These are phyloP conservation scores for Uloborus diversus DNA, from an alignment of 1,140 invertebrate genomes.

Conservation along the genomic window DNA sequence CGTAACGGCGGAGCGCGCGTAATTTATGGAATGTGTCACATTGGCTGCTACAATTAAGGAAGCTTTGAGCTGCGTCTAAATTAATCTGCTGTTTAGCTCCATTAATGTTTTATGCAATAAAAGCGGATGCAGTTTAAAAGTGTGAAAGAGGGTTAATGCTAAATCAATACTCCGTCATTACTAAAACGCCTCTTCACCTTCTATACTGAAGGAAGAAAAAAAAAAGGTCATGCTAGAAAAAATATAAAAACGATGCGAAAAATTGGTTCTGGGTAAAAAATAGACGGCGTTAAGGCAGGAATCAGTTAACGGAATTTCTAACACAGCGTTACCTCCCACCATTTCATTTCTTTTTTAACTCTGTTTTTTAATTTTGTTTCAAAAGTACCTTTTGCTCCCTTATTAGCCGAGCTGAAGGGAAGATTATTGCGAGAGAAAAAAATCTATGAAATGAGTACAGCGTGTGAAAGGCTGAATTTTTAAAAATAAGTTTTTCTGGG, in stretches of 20 bases:
- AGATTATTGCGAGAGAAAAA: no score
- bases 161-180: slow-evolving; percentile 54
- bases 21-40: slow-evolving; percentile 56
- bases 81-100: slow-evolving; percentile 56
- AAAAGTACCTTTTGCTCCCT: no score
- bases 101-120: slow-evolving; percentile 57
- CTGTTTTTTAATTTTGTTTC: slow-evolving; percentile 46
- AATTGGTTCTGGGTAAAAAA: slow-evolving; percentile 50
- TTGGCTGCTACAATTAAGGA: slow-evolving; percentile 54
- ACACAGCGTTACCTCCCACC: neutral
- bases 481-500: no score
- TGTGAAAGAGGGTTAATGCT: slow-evolving; percentile 54
- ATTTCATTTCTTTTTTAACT: slow-evolving; percentile 20
- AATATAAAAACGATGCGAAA: slow-evolving; percentile 23
- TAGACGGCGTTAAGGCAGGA: slow-evolving; percentile 52
- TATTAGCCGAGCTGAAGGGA: no score
- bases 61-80: slow-evolving; percentile 50
- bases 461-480: no score
- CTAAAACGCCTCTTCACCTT: slow-evolving; percentile 31
- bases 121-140: slow-evolving; percentile 50
- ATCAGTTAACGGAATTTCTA: slow-evolving; percentile 54
- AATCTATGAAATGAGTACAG: no score
- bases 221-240: neutral
- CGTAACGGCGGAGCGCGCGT: slow-evolving; percentile 16
- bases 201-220: neutral